Evolutionary conservation across 2,113 vertebrate genomes (phyloP).

Genomic region (Hippolais icterina): DNA sequence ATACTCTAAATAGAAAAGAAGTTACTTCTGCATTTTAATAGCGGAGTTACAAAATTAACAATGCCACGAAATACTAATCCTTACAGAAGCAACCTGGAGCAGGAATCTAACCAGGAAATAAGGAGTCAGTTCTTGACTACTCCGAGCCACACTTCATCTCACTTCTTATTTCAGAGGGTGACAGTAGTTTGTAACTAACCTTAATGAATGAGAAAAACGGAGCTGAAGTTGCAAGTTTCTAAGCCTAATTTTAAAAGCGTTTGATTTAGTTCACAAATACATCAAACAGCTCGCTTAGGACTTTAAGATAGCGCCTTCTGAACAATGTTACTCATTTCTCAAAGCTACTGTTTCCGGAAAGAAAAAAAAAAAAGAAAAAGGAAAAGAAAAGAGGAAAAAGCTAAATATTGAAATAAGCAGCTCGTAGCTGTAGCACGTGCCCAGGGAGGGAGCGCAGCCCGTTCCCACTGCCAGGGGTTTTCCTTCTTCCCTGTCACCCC

Average conservation of each 20-base stretch:
- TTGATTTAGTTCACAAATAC: not conserved
- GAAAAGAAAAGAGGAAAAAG: no score
- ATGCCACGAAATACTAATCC: not conserved
- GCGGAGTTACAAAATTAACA: not conserved
- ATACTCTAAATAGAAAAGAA: not conserved
- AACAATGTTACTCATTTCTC: not conserved
- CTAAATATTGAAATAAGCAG: not conserved
- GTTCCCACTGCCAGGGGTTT: not conserved
- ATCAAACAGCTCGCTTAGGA: not conserved
- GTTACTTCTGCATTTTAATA: not conserved
- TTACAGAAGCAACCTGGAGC: not conserved
- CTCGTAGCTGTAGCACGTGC: not conserved
- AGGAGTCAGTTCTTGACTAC: not conserved
- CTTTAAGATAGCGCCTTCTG: not conserved
- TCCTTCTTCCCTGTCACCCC: not conserved
- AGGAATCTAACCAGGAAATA: slow-evolving; percentile 39
- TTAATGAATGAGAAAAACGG: not conserved
- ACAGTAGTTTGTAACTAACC: not conserved
- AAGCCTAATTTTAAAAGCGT: not conserved
- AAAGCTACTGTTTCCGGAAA: not conserved
- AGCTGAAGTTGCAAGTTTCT: not conserved
- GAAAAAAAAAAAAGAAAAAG: no score
- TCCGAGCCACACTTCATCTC: not conserved
- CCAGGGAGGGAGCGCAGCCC: not conserved
- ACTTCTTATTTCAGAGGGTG: not conserved